Conservation (phyloP, 2,888 invertebrate genomes). For the Theretra japonica region DNA sequence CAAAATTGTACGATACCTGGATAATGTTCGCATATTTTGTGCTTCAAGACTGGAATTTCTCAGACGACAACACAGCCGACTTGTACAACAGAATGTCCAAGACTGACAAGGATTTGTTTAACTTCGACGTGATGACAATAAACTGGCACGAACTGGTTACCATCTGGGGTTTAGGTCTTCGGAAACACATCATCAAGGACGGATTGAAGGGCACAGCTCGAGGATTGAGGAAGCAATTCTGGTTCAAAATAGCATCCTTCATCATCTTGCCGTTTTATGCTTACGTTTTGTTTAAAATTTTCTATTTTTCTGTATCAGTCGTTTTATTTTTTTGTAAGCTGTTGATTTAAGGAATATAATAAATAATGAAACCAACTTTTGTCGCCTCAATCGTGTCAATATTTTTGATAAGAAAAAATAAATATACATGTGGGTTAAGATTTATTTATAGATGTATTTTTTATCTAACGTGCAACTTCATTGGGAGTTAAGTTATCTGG, state of each 20-base stretch:
- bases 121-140: constrained; percentile 37
- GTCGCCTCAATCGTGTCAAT: no score
- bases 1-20: constrained; percentile 37
- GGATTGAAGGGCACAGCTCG: neutral
- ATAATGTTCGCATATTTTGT: constrained; percentile 32
- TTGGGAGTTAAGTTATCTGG: no score
- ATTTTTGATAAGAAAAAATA: no score
- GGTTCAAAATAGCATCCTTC: neutral
- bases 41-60: constrained; percentile 34
- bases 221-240: neutral
- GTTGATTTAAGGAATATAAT: neutral
- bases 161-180: neutral
- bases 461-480: no score
- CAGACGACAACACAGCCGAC: constrained; percentile 28
- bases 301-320: neutral
- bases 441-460: no score
- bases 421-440: no score
- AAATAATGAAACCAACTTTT: no score
- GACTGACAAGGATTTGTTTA: constrained; percentile 39
- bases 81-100: constrained; percentile 33
- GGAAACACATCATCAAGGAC: constrained; percentile 10
- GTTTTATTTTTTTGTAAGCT: neutral
- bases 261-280: neutral
- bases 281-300: neutral
- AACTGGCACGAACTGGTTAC: constrained; percentile 22